Evolutionary conservation across 2,888 invertebrate species (phyloP), one percentile per base, ranked within the genome.

Genomic region (Pyrocoelia pectoralis): DNA sequence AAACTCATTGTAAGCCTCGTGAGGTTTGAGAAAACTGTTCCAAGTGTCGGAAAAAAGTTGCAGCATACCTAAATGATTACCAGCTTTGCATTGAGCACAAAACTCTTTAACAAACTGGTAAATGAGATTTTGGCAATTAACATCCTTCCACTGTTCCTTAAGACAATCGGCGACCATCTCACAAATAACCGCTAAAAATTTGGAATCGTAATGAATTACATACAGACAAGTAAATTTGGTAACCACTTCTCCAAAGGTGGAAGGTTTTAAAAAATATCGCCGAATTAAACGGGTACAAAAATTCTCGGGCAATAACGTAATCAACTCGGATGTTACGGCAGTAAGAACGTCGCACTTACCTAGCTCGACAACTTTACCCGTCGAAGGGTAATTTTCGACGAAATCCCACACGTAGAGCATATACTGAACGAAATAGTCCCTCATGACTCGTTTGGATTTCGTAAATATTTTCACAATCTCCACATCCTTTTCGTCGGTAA

Each of bases 391-490:
- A 28, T 51, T 59, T 6, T 51, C 38, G 24, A 59, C 12, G 33
- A 55, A 40, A n/a, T 58, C 43, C 58, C 59, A 63, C 1, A 46
- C 17, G 10, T 59, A 63, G 3, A 46, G 4, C 2, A 63, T 4
- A n/a, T 63, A 63, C 12, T 50, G n/a, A 3, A 19, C 5, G 5
- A 58, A 24, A 14, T 54, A 59, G 3, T 41, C 1, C 1, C 4
- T 2, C 12, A 58, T 54, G 13, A 63, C 40, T 59, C 54, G 58
- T 12, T 46, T 33, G 8, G 13, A 6, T 10, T 55, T 29, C 49
- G 54, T 63, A 18, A 65, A 48, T 12, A 56, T 38, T 5, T 52
- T 52, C 3, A 65, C 15, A 15, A 61, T 53, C 38, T 61, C 61
- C 17, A 28, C 28, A 14, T 65, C 65, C 3, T 53, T 38, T 15